phyloP scores from a whole-genome alignment of 2,888 invertebrate genomes.

The Sarcophaga variegata region DNA sequence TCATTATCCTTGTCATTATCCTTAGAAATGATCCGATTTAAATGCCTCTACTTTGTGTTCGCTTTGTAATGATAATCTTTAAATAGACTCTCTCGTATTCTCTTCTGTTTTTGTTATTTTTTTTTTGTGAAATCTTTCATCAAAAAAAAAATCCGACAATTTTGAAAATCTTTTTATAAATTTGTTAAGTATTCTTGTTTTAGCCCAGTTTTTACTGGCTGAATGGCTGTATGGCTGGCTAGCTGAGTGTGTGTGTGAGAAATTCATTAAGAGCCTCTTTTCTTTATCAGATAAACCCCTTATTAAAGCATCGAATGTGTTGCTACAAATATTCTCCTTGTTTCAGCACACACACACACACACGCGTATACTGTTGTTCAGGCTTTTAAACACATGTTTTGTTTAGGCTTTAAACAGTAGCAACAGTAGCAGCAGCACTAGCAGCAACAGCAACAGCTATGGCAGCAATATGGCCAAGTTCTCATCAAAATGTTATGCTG shows the following conservation, averaged over 20 bases:
- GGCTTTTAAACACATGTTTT: conserved; percentile 11
- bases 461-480: conserved; percentile 78
- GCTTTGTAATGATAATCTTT: background rate
- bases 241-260: background rate
- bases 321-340: background rate
- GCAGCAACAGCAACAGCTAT: background rate
- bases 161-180: too few relatives aligned
- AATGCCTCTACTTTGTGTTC: background rate
- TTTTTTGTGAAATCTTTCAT: background rate
- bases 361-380: background rate
- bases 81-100: background rate
- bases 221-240: background rate
- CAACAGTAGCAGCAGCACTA: background rate
- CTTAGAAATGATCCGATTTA: too few relatives aligned
- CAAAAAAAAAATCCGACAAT: background rate
- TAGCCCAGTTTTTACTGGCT: background rate
- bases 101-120: background rate
- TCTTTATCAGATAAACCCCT: conserved; percentile 41
- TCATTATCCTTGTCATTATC: too few relatives aligned
- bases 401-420: background rate
- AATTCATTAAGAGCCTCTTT: conserved; percentile 43
- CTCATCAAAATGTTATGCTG: conserved; percentile 82
- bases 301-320: conserved; percentile 51
- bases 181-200: too few relatives aligned
- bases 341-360: conserved; percentile 29